Percentiles rank a stretch among this genome's conserved stretches.
Evolutionary conservation across 2,888 invertebrate species (phyloP).

Genomic region (Pantelozetes paolii): DNA sequence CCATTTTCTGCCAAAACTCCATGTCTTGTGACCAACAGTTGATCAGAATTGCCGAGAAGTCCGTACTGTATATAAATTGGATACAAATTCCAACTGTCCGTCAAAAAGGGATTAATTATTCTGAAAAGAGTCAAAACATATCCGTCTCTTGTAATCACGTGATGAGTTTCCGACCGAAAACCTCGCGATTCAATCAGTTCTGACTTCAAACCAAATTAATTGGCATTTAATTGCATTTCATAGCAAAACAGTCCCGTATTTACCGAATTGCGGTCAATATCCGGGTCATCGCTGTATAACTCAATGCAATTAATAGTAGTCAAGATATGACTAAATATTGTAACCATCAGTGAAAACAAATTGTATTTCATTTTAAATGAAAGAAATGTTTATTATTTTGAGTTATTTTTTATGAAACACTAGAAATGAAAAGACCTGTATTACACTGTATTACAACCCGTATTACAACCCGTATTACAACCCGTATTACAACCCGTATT

Average conservation of each 20-base stretch:
- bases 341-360: neutral
- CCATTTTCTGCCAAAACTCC: neutral
- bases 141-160: slow-evolving; percentile 31
- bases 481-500: too few relatives aligned
- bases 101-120: slow-evolving; percentile 36
- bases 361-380: neutral
- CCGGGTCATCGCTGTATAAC: slow-evolving; percentile 16
- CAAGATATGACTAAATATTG: neutral
- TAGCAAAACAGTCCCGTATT: too few relatives aligned
- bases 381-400: neutral
- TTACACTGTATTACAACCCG: too few relatives aligned
- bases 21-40: neutral
- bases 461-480: too few relatives aligned
- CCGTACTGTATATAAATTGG: slow-evolving; percentile 33
- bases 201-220: neutral
- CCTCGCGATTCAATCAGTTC: slow-evolving; percentile 36
- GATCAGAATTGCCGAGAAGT: neutral
- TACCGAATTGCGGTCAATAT: slow-evolving; percentile 30
- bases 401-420: too few relatives aligned
- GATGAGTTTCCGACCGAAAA: slow-evolving; percentile 33
- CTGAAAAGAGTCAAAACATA: slow-evolving; percentile 27
- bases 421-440: too few relatives aligned
- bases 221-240: neutral
- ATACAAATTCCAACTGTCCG: neutral
- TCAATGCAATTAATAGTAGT: neutral